Base-by-base conservation (phyloP, 2,113 vertebrate genomes). In the Morone saxatilis region DNA sequence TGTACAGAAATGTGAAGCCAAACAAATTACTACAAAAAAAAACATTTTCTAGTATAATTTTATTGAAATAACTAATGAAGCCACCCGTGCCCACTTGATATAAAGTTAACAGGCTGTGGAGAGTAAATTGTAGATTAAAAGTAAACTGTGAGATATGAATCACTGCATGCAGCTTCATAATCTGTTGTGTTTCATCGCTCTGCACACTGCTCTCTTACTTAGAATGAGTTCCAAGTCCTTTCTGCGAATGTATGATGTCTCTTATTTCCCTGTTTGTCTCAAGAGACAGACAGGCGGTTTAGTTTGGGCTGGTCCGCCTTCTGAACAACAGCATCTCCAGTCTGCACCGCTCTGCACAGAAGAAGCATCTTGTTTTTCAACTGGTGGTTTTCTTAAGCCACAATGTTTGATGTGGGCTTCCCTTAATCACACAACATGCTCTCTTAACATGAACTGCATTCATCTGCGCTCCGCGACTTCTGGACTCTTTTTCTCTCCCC, bases 361-460 rank as follows among this genome's bases (percentile, higher is more conserved):
- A 90, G 88, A 93, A 90, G 91, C 90, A 88, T 90, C 90, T 95
- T 94, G 93, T 95, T 94, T 93, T 94, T 91, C 86, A 94, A 95
- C 85, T 84, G 81, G 91, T 90, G 92, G 92, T 93, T 94, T 95
- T 91, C 84, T 77, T 50, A 92, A 93, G 80, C 93, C 92, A 57
- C 90, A 87, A 59, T 59, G 81, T 95, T 95, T 95, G 93, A 95
- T 95, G 94, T 95, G 95, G 94, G 83, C 73, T 89, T 70, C 88
- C 79, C 92, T 94, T 93, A 94, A 95, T 95, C 95, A 94, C 94
- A 92, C 92, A 92, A 95, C 95, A 95, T 91, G 90, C 92, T 94
- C 92, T 92, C 88, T 90, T 90, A 95, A 95, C 94, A 95, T 90
- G 91, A 94, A 91, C 83, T 86, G 91, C 91, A 95, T 94, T 91